Conservation (phyloP, 1,140 invertebrate genomes). For the Platyscapa corneri region DNA sequence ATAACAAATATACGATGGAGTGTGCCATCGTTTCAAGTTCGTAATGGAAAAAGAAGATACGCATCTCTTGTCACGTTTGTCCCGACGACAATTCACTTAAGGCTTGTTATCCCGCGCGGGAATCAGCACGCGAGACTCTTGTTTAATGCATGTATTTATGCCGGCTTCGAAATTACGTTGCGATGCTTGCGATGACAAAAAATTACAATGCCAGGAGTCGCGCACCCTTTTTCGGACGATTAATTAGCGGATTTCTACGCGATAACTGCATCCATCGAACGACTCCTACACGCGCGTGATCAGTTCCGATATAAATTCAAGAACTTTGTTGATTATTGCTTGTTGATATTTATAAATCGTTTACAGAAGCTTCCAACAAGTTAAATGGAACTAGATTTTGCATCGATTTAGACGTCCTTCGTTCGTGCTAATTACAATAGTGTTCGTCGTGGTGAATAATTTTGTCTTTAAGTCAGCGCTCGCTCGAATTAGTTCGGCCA, state of each 20-base stretch:
- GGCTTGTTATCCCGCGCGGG: conserved; percentile 65
- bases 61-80: conserved; percentile 58
- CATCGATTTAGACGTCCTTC: too few species aligned
- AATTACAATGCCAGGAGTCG: neutral
- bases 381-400: too few species aligned
- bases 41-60: conserved; percentile 73
- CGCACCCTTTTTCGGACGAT: neutral
- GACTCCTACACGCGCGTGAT: too few species aligned
- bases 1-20: neutral
- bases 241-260: neutral
- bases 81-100: conserved; percentile 65
- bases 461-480: too few species aligned
- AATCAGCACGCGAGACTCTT: neutral
- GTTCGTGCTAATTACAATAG: too few species aligned
- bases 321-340: too few species aligned
- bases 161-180: neutral
- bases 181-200: neutral
- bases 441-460: too few species aligned
- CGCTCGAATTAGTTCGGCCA: too few species aligned
- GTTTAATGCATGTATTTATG: conserved; percentile 8
- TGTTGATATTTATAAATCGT: too few species aligned
- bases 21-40: conserved; percentile 65
- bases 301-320: too few species aligned
- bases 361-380: too few species aligned
- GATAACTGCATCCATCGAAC: too few species aligned